Base-by-base conservation (phyloP, 2,797 vertebrate species). In the Coracias cyanogaster region DNA sequence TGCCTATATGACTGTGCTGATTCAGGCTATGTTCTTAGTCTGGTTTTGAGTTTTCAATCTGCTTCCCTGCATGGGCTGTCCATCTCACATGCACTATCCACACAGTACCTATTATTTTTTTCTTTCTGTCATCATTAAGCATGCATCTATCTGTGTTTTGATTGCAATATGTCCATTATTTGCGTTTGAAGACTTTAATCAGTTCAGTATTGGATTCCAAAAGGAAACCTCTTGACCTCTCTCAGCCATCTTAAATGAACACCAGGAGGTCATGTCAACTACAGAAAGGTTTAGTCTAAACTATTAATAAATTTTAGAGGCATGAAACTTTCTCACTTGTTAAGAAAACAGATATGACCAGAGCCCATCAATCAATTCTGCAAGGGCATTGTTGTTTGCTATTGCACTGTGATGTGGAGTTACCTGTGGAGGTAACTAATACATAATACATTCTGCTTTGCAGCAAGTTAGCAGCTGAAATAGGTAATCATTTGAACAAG, bases 31-130 rank as follows among this genome's bases (percentile, higher is more conserved):
- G 54, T 62, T 83, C 61, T 74, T 82, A 92, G 66, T 82, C 84
- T 93, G 81, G 9, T 89, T 54, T 66, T 72, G 57, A 83, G 35
- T 74, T 92, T 91, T 80, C 89, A 74, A 2, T 81, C 91, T 94
- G 93, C 33, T 95, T 91, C 72, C 12, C 65, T 94, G 79, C 37
- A 17, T 41, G 72, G 51, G 69, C 76, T 93, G 57, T 90, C 52
- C 49, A 46, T 89, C 69, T 86, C 24, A 37, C 65, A 45, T 33
- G 48, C 19, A 26, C 54, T 51, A 5, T 60, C 26, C 45, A 29
- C 71, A 49, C 9, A 60, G 20, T 73, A 45, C 25, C 41, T 86
- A 20, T 60, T 91, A 73, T 31, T 80, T 60, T 72, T 46, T 43
- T 41, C 24, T 15, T 74, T 76, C 64, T 89, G 28, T 66, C 45